These are phyloP conservation scores for Hiodon alosoides DNA, from an alignment of 2,113 vertebrate genomes.

Conservation along the genomic window DNA sequence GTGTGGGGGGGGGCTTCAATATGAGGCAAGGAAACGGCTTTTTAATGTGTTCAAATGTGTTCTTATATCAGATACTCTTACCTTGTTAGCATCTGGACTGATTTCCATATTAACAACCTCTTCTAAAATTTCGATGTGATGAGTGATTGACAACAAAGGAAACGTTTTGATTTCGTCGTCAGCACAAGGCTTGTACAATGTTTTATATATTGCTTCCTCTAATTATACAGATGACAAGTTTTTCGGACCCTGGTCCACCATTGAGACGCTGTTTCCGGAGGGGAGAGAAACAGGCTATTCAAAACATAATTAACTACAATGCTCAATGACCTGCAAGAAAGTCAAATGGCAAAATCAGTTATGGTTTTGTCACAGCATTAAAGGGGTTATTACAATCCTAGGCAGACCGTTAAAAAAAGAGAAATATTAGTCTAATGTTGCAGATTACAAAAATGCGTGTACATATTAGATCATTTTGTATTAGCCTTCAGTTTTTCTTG, in stretches of 20 bases:
- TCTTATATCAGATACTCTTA: constrained; percentile 88
- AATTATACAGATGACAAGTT: constrained; percentile 90
- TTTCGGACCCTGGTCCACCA: constrained; percentile 82
- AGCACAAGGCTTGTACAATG: constrained; percentile 82
- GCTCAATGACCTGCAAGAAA: constrained; percentile 85
- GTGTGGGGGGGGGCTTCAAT: constrained; percentile 16
- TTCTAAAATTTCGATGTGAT: constrained; percentile 88
- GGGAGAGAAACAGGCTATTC: constrained; percentile 85
- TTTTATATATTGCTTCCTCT: constrained; percentile 82
- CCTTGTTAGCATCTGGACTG: constrained; percentile 95
- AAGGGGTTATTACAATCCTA: constrained; percentile 82
- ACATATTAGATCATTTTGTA: too few relatives aligned
- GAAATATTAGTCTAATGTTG: not conserved
- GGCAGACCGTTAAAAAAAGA: constrained; percentile 72
- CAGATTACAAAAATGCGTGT: too few relatives aligned
- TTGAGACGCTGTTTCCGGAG: constrained; percentile 82
- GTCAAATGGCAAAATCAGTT: constrained; percentile 80
- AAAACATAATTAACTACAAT: constrained; percentile 85
- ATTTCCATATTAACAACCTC: constrained; percentile 98
- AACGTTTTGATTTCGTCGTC: constrained; percentile 84
- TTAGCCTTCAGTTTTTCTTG: too few relatives aligned
- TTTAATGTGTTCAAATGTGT: constrained; percentile 47
- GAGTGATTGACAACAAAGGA: constrained; percentile 88
- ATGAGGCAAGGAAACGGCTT: constrained; percentile 27
- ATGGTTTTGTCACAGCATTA: constrained; percentile 83